A percentile compares a stretch with the other conserved stretches of the same genome.
Evolutionary conservation across 2,797 vertebrate species (phyloP).

Genomic region (Cossypha heuglini): DNA sequence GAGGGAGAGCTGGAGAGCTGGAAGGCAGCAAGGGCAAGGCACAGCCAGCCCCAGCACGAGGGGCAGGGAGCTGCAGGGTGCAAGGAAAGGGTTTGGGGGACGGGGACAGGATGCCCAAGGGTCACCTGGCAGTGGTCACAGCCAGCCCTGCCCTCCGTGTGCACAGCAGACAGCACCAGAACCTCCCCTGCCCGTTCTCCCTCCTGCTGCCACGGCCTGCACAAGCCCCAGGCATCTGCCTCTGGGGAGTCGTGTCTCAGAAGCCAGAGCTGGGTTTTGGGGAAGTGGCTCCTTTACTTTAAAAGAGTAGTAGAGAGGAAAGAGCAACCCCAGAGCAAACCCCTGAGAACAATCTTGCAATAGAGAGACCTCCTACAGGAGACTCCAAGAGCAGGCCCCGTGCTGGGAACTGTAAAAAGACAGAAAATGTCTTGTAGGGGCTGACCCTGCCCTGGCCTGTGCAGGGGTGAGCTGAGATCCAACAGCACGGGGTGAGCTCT

Average conservation of each 20-base stretch:
- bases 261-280: not conserved
- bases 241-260: not conserved
- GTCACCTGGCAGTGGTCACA: not conserved
- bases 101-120: not conserved
- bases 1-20: not conserved
- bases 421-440: not conserved
- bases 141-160: not conserved
- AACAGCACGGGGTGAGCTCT: not conserved
- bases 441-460: not conserved
- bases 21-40: not conserved
- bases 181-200: accelerated
- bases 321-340: not conserved
- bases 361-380: not conserved
- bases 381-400: not conserved
- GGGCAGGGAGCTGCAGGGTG: not conserved
- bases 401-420: not conserved
- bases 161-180: not conserved
- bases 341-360: not conserved
- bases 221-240: not conserved
- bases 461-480: not conserved
- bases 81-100: not conserved
- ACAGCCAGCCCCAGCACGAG: accelerated
- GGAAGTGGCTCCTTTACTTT: not conserved
- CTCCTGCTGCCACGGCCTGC: not conserved
- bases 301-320: not conserved